Evolutionary conservation across 2,888 invertebrate genomes (phyloP), one percentile per base, ranked within the genome.

Genomic region (Pyrochroa serraticornis): DNA sequence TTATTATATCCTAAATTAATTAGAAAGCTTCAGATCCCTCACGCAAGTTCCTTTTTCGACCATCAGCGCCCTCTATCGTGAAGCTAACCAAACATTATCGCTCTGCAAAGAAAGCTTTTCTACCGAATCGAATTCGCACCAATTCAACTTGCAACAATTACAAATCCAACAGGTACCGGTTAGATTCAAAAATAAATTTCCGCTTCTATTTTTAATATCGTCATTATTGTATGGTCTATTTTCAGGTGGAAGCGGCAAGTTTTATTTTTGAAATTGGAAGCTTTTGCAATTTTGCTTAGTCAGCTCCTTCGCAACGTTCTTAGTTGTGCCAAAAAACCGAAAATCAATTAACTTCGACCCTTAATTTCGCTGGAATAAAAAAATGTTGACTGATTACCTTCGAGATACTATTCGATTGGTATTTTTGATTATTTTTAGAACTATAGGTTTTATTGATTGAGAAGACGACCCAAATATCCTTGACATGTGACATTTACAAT

Each of bases 401-500:
- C n/a, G n/a, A n/a, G n/a, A n/a, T 22, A 5, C 22, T 22, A 2
- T 22, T 22, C 22, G 22, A 22, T 34, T 34, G 13, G 45, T 34
- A 34, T 12, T 35, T 12, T 7, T 35, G 35, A 14, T 13, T 36
- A 8, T 30, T 14, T n/a, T 43, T 50, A 50, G 36, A 42, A 14
- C 14, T n/a, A 14, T 46, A 31, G 35, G 14, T 38, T 32, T 36
- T 31, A 56, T 37, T 38, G 46, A 56, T 43, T 42, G 46, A 33
- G 44, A 55, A 32, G 49, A 49, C 48, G 56, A 56, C 56, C 56
- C 35, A 49, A 12, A 56, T 43, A 57, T 51, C 57, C 57, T 57
- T 57, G 57, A 57, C 57, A 51, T 45, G 45, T 43, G 57, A 57
- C 57, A 57, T 57, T 57, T 57, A 44, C 52, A 45, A 45, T 52